phyloP scores from a whole-genome alignment of 2,888 invertebrate genomes.

The Patella pellucida region DNA sequence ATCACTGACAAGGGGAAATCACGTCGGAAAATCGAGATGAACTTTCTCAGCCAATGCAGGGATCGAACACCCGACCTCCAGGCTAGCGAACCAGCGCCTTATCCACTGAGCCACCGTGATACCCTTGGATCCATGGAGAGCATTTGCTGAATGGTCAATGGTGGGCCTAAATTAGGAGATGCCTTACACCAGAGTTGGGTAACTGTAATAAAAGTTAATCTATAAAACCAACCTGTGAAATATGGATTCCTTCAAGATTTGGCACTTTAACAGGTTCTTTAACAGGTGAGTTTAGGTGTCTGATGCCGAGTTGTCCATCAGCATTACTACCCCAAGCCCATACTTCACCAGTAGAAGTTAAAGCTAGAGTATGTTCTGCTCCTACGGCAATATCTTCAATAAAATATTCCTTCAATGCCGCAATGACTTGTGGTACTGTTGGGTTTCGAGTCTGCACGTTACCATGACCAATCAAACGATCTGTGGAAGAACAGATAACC shows the following conservation, averaged over 20 bases:
- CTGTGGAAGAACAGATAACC: slow-evolving; percentile 64
- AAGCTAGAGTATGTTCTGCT: slow-evolving; percentile 76
- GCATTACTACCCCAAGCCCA: slow-evolving; percentile 79
- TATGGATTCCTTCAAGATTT: slow-evolving; percentile 74
- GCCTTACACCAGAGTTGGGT: background rate
- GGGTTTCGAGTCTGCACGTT: slow-evolving; percentile 72
- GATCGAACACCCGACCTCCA: too few relatives aligned
- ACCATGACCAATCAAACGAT: slow-evolving; percentile 76
- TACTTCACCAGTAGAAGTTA: slow-evolving; percentile 76
- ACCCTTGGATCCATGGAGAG: too few relatives aligned
- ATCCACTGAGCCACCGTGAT: too few relatives aligned
- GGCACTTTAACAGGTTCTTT: slow-evolving; percentile 75
- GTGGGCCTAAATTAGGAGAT: too few relatives aligned
- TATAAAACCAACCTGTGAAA: slow-evolving; percentile 73
- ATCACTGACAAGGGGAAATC: too few relatives aligned
- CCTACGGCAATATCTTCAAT: slow-evolving; percentile 77
- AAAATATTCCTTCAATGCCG: slow-evolving; percentile 72
- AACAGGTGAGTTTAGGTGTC: slow-evolving; percentile 74
- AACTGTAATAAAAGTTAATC: too few relatives aligned
- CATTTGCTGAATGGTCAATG: too few relatives aligned
- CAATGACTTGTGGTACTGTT: slow-evolving; percentile 75
- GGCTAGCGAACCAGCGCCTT: too few relatives aligned
- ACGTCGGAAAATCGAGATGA: too few relatives aligned
- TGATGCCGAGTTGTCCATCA: slow-evolving; percentile 77
- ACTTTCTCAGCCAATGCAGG: too few relatives aligned